These are phyloP conservation scores for Paguma larvata DNA, from an alignment of 2,797 vertebrate genomes.

Conservation along the genomic window DNA sequence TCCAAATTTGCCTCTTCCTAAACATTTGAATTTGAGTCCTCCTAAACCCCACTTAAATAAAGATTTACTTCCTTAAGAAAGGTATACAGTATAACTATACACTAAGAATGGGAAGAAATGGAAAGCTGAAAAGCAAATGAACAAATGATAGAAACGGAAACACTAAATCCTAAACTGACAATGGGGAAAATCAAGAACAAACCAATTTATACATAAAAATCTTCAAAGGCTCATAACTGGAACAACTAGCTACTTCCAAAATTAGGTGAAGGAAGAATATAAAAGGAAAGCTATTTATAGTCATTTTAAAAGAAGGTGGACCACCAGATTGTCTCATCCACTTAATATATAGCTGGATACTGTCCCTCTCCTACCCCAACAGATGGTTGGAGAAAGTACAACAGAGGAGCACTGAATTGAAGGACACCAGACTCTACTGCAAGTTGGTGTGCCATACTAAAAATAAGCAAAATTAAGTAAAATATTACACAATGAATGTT, in stretches of 20 bases:
- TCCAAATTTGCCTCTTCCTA: not conserved
- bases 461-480: not conserved
- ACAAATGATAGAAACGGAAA: not conserved
- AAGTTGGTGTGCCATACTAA: not conserved
- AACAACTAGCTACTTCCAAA: not conserved
- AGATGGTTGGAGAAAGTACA: not conserved
- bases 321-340: not conserved
- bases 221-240: not conserved
- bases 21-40: not conserved
- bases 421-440: not conserved
- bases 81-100: not conserved
- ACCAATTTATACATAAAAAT: not conserved
- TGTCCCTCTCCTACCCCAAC: not conserved
- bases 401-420: not conserved
- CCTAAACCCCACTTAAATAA: not conserved
- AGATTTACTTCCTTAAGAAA: not conserved
- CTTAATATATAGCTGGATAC: not conserved
- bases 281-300: not conserved
- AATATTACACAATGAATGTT: not conserved
- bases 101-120: not conserved
- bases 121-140: not conserved
- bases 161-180: not conserved
- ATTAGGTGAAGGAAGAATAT: not conserved
- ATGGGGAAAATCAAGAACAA: not conserved
- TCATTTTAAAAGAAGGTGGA: not conserved